Conservation (phyloP, 2,888 invertebrate species). For the Orchesellides sinensis region DNA sequence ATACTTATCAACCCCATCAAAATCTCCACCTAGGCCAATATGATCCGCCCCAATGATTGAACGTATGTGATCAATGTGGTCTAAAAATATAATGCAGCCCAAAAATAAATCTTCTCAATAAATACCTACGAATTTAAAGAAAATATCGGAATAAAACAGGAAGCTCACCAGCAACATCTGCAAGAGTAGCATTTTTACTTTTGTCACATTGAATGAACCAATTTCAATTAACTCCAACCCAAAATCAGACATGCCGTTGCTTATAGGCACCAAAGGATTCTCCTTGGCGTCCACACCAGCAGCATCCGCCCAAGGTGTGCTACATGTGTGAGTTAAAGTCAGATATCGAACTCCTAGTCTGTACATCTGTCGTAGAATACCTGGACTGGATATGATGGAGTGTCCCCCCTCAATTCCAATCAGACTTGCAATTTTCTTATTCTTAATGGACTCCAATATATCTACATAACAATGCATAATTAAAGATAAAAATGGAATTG, state of each 20-base stretch:
- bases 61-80: constrained; percentile 75
- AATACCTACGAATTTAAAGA: no score
- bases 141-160: no score
- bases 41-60: constrained; percentile 74
- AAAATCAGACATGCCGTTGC: constrained; percentile 36
- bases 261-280: not conserved
- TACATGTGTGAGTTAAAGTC: constrained; percentile 94
- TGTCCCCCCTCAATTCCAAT: constrained; percentile 95
- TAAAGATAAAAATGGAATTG: not conserved
- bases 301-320: constrained; percentile 82
- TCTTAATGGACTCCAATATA: constrained; percentile 77
- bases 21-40: constrained; percentile 75
- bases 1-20: constrained; percentile 74
- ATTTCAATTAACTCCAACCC: constrained; percentile 82
- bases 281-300: constrained; percentile 19
- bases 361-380: constrained; percentile 91
- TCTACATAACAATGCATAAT: constrained; percentile 75
- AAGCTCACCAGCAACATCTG: constrained; percentile 86
- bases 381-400: constrained; percentile 91
- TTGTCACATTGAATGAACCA: constrained; percentile 90
- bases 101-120: not conserved
- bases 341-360: constrained; percentile 92
- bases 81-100: constrained; percentile 57
- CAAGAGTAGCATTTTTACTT: constrained; percentile 82
- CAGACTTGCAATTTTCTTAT: constrained; percentile 80